Evolutionary conservation across 2,113 vertebrate species (phyloP).

Genomic region (Meles meles): DNA sequence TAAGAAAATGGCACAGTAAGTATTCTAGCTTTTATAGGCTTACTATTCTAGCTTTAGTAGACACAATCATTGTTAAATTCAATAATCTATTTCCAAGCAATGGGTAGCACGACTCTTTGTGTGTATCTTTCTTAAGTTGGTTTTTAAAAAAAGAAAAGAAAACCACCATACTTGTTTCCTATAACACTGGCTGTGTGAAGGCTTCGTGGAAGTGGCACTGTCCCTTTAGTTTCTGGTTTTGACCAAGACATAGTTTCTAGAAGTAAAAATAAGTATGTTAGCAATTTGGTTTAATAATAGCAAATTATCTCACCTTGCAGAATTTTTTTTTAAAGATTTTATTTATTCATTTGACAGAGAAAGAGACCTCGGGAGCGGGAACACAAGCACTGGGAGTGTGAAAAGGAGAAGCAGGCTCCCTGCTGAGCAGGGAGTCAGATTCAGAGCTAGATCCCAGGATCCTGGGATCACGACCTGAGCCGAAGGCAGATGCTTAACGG

Average conservation of each 20-base stretch:
- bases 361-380: no score
- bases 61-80: background rate
- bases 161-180: conserved; percentile 92
- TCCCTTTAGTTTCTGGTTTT: conserved; percentile 89
- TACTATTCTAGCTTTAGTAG: background rate
- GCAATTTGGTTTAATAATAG: conserved; percentile 10
- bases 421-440: no score
- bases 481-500: no score
- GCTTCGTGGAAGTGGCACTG: conserved; percentile 92
- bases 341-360: no score
- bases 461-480: no score
- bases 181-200: conserved; percentile 95
- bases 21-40: background rate
- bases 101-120: background rate
- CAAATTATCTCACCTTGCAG: background rate
- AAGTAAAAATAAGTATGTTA: conserved; percentile 71
- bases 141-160: conserved; percentile 63
- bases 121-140: conserved; percentile 59
- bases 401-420: no score
- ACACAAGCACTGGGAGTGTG: no score
- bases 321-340: background rate
- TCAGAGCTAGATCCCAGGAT: no score
- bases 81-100: conserved; percentile 8
- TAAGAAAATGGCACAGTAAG: background rate
- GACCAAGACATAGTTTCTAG: conserved; percentile 97